Percentiles rank a stretch among this genome's conserved stretches.
Evolutionary conservation across 1,140 invertebrate species (phyloP).

Genomic region (Macrobrachium nipponense): DNA sequence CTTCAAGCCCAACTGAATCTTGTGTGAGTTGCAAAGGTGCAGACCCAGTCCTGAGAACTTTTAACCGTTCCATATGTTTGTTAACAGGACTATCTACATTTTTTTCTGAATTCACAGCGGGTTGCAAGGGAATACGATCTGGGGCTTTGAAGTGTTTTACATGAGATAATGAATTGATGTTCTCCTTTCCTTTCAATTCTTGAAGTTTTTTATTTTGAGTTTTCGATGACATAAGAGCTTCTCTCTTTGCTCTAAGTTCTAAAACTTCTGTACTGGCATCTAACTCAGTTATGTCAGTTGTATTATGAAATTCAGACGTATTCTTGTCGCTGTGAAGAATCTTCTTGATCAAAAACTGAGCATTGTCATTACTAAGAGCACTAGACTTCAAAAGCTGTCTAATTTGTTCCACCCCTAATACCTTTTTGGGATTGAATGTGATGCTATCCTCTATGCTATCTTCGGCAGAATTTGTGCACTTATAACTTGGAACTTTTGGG

Average conservation of each 20-base stretch:
- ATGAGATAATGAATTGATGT: background rate
- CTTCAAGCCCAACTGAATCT: background rate
- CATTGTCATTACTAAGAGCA: background rate
- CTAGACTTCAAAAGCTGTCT: background rate
- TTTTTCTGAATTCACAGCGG: background rate
- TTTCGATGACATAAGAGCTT: background rate
- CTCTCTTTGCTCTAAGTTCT: background rate
- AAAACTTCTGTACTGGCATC: constrained; percentile 7
- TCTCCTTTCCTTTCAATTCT: constrained; percentile 1
- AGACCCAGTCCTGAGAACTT: constrained; percentile 3
- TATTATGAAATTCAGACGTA: background rate
- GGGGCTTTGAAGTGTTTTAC: background rate
- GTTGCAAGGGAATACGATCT: background rate
- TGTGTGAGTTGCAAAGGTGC: background rate
- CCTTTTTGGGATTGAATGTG: too few species aligned
- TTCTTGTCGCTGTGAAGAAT: background rate
- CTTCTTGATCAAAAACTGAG: background rate
- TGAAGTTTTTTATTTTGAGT: background rate
- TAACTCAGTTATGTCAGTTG: constrained; percentile 4
- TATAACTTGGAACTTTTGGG: too few species aligned
- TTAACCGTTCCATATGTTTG: constrained; percentile 14
- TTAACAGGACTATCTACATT: background rate
- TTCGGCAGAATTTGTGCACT: too few species aligned
- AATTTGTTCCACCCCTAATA: too few species aligned
- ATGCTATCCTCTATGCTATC: too few species aligned